phyloP scores from a whole-genome alignment of 1,140 invertebrate species.

The Panulirus ornatus region DNA sequence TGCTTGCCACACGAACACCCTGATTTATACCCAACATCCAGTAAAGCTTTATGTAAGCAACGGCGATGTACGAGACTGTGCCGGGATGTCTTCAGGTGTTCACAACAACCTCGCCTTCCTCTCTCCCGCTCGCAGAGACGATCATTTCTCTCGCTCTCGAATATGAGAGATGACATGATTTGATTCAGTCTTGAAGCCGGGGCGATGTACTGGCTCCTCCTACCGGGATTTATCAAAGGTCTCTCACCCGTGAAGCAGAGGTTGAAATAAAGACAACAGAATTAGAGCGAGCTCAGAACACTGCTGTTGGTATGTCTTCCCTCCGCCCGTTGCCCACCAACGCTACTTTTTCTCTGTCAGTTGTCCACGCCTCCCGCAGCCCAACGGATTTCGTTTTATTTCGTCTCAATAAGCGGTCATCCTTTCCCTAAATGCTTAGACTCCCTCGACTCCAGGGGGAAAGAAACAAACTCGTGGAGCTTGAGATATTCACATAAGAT shows the following conservation, averaged over 20 bases:
- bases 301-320: neutral
- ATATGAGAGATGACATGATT: too few relatives aligned
- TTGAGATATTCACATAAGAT: too few relatives aligned
- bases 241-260: too few relatives aligned
- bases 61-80: constrained; percentile 13
- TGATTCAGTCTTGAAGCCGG: too few relatives aligned
- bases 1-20: neutral
- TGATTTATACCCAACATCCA: neutral
- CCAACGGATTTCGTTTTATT: neutral
- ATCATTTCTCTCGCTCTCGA: too few relatives aligned
- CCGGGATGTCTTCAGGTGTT: neutral
- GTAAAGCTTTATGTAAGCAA: neutral
- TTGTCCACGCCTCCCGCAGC: constrained; percentile 11
- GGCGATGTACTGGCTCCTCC: too few relatives aligned
- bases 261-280: neutral
- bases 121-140: too few relatives aligned
- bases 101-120: neutral
- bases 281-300: neutral
- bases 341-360: constrained; percentile 22
- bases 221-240: too few relatives aligned
- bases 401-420: neutral
- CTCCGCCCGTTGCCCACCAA: neutral
- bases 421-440: neutral
- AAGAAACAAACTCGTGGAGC: neutral
- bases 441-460: neutral